A percentile compares a stretch with the other conserved stretches of the same genome.
phyloP scores from a whole-genome alignment of 2,797 vertebrate genomes.

The Oreortyx pictus region DNA sequence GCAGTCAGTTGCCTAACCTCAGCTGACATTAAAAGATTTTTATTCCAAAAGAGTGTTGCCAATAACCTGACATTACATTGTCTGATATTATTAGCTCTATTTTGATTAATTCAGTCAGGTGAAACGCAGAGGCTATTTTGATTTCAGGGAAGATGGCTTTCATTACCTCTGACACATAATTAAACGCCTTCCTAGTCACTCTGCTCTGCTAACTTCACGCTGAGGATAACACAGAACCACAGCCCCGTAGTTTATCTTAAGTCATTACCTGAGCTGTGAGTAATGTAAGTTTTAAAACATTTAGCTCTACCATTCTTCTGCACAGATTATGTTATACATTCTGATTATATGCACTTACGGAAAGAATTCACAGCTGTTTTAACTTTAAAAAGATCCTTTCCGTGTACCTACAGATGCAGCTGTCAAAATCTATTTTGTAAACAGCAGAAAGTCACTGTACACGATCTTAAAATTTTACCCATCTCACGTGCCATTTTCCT shows the following conservation, averaged over 20 bases:
- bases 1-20: not conserved
- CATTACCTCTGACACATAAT: slow-evolving; percentile 52
- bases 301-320: not conserved
- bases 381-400: slow-evolving; percentile 1
- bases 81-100: slow-evolving; percentile 46
- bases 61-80: slow-evolving; percentile 41
- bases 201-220: slow-evolving; percentile 18
- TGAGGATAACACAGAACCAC: slow-evolving; percentile 1
- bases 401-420: not conserved
- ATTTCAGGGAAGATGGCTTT: slow-evolving; percentile 45
- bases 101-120: slow-evolving; percentile 58
- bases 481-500: not conserved
- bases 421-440: not conserved
- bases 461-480: not conserved
- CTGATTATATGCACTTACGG: not conserved
- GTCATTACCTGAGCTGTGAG: not conserved
- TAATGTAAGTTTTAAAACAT: not conserved
- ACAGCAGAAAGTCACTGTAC: not conserved
- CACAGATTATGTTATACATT: not conserved
- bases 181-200: slow-evolving; percentile 51
- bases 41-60: slow-evolving; percentile 15
- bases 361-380: not conserved
- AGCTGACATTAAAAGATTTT: not conserved
- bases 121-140: slow-evolving; percentile 45
- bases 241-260: not conserved